Conservation (phyloP, 2,113 vertebrate species). For the Gobius niger region DNA sequence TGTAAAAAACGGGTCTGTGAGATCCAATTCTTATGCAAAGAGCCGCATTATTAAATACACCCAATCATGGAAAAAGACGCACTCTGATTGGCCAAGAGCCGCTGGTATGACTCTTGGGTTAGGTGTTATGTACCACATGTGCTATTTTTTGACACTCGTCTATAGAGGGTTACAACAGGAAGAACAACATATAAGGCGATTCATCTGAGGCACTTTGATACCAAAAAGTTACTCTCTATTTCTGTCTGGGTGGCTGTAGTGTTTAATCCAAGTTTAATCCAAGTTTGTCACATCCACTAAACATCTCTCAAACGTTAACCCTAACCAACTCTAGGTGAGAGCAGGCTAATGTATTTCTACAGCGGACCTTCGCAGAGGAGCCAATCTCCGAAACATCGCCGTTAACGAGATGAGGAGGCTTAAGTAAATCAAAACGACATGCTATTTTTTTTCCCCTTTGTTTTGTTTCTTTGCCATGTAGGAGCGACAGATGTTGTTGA, state of each 20-base stretch:
- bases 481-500: slow-evolving; percentile 72
- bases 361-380: background rate
- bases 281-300: slow-evolving; percentile 45
- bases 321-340: slow-evolving; percentile 13
- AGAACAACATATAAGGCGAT: background rate
- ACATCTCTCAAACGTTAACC: slow-evolving; percentile 35
- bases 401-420: slow-evolving; percentile 45
- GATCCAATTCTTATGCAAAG: no score
- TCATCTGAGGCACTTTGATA: background rate
- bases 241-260: slow-evolving; percentile 33
- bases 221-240: background rate
- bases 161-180: no score
- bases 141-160: no score
- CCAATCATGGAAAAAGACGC: no score
- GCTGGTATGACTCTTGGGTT: no score
- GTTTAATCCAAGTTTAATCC: slow-evolving; percentile 34
- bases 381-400: slow-evolving; percentile 20
- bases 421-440: slow-evolving; percentile 10
- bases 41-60: no score
- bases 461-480: background rate
- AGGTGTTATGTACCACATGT: no score
- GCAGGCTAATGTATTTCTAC: slow-evolving; percentile 20
- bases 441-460: background rate
- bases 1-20: no score
- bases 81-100: no score